These are phyloP conservation scores for Myotis daubentonii DNA, from an alignment of 2,797 vertebrate genomes.

Conservation along the genomic window DNA sequence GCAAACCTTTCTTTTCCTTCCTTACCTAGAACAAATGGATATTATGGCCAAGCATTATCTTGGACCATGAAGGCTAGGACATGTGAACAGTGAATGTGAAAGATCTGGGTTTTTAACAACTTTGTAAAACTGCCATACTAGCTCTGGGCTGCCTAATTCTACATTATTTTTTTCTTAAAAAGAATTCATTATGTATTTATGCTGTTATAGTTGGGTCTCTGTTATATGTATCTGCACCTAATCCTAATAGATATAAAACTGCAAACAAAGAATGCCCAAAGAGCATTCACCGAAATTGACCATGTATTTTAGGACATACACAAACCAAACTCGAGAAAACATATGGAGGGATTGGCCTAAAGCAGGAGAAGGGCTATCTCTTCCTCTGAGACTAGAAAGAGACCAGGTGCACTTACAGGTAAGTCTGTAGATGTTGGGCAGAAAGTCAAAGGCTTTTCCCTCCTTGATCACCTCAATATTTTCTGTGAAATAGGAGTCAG, in stretches of 20 bases:
- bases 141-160: neutral
- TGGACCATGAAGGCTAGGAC: neutral
- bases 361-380: neutral
- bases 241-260: conserved; percentile 9
- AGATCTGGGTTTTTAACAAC: neutral
- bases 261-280: conserved; percentile 11
- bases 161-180: neutral
- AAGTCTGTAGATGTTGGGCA: neutral
- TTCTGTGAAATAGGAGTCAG: neutral
- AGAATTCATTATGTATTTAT: neutral
- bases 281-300: conserved; percentile 26
- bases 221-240: neutral
- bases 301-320: conserved; percentile 39
- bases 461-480: neutral
- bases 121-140: neutral
- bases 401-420: neutral
- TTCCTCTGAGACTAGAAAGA: conserved; percentile 38
- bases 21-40: neutral
- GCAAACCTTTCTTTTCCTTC: neutral
- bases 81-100: neutral
- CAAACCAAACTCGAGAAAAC: conserved; percentile 28
- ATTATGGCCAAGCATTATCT: neutral
- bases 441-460: neutral
- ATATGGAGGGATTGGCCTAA: conserved; percentile 24
- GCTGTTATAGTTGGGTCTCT: neutral